Conservation (phyloP, 2,888 invertebrate genomes). For the Epirrhoe tristata region DNA sequence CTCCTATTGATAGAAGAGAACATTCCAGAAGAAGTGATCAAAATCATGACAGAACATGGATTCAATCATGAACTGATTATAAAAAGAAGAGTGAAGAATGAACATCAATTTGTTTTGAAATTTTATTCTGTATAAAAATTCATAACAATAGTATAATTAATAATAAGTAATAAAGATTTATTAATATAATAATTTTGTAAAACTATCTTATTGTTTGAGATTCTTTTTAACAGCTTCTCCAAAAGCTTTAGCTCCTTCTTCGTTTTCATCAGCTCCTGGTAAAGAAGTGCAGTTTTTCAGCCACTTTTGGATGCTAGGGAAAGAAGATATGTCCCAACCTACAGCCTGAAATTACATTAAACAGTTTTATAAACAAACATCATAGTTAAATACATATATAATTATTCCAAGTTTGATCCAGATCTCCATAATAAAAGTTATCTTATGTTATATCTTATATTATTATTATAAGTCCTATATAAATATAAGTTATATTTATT, state of each 20-base stretch:
- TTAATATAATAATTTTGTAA: slow-evolving; percentile 47
- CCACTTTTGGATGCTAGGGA: slow-evolving; percentile 86
- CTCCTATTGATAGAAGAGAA: slow-evolving; percentile 96
- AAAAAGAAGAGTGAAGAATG: slow-evolving; percentile 93
- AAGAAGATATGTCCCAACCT: slow-evolving; percentile 85
- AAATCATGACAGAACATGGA: slow-evolving; percentile 83
- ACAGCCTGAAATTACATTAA: slow-evolving; percentile 75
- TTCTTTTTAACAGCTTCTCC: slow-evolving; percentile 85
- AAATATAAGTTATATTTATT: no score
- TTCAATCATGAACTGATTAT: slow-evolving; percentile 87
- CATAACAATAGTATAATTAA: slow-evolving; percentile 24
- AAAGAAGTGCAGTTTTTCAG: slow-evolving; percentile 83
- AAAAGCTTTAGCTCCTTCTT: slow-evolving; percentile 84
- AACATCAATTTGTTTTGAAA: slow-evolving; percentile 93
- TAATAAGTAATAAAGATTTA: slow-evolving; percentile 40
- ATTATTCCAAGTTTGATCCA: no score
- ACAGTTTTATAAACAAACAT: no score
- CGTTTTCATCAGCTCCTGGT: slow-evolving; percentile 86
- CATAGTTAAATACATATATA: no score
- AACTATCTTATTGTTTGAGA: slow-evolving; percentile 54
- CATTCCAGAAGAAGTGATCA: slow-evolving; percentile 89
- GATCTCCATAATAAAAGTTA: no score
- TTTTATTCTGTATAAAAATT: slow-evolving; percentile 61
- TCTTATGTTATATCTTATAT: no score
- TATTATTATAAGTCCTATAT: no score